A percentile compares a stretch with the other conserved stretches of the same genome.
These are phyloP conservation scores for Schmidtea mediterranea DNA, from an alignment of 1,140 invertebrate species.

Conservation along the genomic window DNA sequence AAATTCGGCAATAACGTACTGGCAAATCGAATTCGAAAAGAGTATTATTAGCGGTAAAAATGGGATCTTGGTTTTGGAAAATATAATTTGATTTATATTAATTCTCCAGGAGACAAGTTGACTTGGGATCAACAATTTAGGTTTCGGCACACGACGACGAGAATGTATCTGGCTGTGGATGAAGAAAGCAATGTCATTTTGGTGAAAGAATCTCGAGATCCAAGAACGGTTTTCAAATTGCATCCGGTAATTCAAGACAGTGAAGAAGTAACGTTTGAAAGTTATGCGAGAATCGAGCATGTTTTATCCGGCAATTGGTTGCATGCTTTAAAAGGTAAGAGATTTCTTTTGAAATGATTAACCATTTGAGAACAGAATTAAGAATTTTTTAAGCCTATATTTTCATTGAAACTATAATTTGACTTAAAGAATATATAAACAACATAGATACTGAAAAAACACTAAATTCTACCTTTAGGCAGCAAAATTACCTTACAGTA, in stretches of 20 bases:
- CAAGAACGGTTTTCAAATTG: constrained; percentile 10
- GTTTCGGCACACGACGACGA: constrained; percentile 9
- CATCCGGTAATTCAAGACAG: constrained; percentile 9
- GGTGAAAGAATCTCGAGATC: constrained; percentile 7
- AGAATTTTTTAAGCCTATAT: too few relatives aligned
- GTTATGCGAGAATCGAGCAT: constrained; percentile 10
- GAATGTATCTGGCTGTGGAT: constrained; percentile 8
- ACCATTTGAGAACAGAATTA: too few relatives aligned
- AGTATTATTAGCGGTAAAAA: constrained; percentile 7
- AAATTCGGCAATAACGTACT: constrained; percentile 10
- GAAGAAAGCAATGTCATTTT: constrained; percentile 5
- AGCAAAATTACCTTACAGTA: too few relatives aligned
- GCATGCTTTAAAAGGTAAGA: constrained; percentile 8
- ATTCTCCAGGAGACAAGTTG: constrained; percentile 7
- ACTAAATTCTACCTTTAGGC: too few relatives aligned
- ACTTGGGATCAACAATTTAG: constrained; percentile 10
- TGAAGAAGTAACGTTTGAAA: constrained; percentile 9
- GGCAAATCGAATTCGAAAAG: constrained; percentile 9
- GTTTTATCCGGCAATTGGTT: constrained; percentile 9
- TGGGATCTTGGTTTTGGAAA: too few relatives aligned
- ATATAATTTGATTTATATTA: background rate
- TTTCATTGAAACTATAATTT: too few relatives aligned
- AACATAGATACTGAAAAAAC: too few relatives aligned
- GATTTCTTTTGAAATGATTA: too few relatives aligned
- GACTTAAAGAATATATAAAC: too few relatives aligned